Evolutionary conservation across 2,888 invertebrate species (phyloP).

Genomic region (Drosophila maculinotata): DNA sequence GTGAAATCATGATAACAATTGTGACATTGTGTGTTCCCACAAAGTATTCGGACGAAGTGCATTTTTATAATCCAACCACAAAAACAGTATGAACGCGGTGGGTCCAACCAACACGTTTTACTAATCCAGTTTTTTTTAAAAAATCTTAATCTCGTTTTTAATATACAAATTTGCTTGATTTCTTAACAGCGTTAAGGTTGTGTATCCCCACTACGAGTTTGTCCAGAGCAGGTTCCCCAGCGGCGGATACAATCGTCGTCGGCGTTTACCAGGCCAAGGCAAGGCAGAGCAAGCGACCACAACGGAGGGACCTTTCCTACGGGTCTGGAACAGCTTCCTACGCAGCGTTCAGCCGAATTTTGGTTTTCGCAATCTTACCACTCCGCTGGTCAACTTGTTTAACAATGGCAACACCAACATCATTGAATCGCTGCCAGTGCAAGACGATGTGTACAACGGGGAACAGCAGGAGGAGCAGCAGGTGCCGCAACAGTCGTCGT

Average conservation of each 20-base stretch:
- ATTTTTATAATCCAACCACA: too few relatives aligned
- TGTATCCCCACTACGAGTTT: slow-evolving; percentile 45
- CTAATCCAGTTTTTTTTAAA: too few relatives aligned
- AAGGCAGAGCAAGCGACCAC: slow-evolving; percentile 41
- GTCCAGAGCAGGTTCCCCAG: slow-evolving; percentile 2
- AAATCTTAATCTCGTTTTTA: background rate
- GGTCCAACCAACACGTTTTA: too few relatives aligned
- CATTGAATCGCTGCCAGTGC: slow-evolving; percentile 64
- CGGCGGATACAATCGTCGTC: slow-evolving; percentile 44
- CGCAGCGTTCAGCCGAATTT: slow-evolving; percentile 73
- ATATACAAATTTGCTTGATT: background rate
- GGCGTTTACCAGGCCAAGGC: slow-evolving; percentile 16
- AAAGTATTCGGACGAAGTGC: too few relatives aligned
- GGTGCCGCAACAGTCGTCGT: background rate
- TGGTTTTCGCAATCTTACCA: slow-evolving; percentile 72
- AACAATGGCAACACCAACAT: slow-evolving; percentile 66
- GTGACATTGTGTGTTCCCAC: too few relatives aligned
- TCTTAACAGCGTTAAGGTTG: slow-evolving; percentile 13
- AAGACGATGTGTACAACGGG: slow-evolving; percentile 12
- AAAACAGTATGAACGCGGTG: too few relatives aligned
- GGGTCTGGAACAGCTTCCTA: slow-evolving; percentile 77
- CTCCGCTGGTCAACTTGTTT: slow-evolving; percentile 73
- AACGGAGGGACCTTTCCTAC: slow-evolving; percentile 66
- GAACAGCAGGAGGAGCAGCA: slow-evolving; percentile 4
- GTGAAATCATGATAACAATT: too few relatives aligned